These are phyloP conservation scores for Pseudorhombus dupliciocellatus DNA, from an alignment of 2,113 vertebrate genomes.

Conservation along the genomic window DNA sequence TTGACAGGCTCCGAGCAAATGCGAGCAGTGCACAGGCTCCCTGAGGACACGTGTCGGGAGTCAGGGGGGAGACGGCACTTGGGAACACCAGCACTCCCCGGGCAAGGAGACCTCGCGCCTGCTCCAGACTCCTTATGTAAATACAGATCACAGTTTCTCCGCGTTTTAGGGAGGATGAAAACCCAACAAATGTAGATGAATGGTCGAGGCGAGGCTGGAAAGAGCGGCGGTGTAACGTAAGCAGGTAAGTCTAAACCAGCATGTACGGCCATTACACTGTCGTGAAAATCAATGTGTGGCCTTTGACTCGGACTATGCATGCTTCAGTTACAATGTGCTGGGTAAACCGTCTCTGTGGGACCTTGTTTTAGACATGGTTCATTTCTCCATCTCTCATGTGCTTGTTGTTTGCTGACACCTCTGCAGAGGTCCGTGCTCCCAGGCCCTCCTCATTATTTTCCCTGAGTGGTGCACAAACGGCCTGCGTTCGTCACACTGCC, in stretches of 20 bases:
- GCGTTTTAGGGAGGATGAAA: conserved; percentile 38
- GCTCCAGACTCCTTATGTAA: conserved; percentile 63
- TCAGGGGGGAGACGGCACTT: conserved; percentile 48
- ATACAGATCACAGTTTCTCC: conserved; percentile 57
- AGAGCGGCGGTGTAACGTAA: conserved; percentile 29
- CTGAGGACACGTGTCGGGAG: conserved; percentile 40
- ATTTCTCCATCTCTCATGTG: conserved; percentile 46
- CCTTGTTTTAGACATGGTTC: conserved; percentile 33
- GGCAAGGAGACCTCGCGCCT: conserved; percentile 70
- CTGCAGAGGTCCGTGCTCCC: conserved; percentile 23
- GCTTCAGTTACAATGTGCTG: conserved; percentile 43
- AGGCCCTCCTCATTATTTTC: conserved; percentile 35
- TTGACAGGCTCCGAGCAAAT: conserved; percentile 51
- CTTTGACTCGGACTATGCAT: conserved; percentile 43
- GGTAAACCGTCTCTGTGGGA: conserved; percentile 9
- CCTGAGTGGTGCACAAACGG: conserved; percentile 16
- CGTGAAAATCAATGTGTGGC: conserved; percentile 54
- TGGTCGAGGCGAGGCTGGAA: neutral
- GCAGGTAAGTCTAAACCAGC: conserved; percentile 41
- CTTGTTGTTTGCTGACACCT: conserved; percentile 56
- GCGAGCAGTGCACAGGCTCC: conserved; percentile 53
- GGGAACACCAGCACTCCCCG: conserved; percentile 53
- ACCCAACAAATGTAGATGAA: conserved; percentile 29
- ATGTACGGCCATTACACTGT: conserved; percentile 42
- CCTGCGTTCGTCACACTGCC: conserved; percentile 39